Evolutionary conservation across 2,797 vertebrate species (phyloP), one percentile per base, ranked within the genome.

Genomic region (Neosalanx taihuensis): DNA sequence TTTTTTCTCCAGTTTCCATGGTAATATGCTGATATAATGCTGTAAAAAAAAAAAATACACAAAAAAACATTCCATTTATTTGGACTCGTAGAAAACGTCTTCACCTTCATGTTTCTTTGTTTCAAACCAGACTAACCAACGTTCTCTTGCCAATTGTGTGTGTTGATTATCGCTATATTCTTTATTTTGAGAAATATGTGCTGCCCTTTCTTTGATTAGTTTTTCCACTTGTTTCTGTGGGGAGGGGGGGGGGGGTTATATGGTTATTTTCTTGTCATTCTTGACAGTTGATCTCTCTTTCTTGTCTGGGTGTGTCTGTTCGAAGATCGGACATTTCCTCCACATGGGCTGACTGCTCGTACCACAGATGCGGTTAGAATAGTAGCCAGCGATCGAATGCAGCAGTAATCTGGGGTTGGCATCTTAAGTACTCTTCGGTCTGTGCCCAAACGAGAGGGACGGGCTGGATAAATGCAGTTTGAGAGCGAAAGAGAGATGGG

Each of bases 51-150:
- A 41, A 26, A 26, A 1, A 41, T 3, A 41, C 3, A 41, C 0
- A 41, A 10, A 41, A 41, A 41, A 88, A 90, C 90, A 91, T 91
- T 91, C 90, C 90, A 82, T 86, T 80, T 78, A 64, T 83, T 86
- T 89, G 83, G 80, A 81, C 83, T 76, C 67, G 64, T 82, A 53
- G 51, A 53, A 17, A n/a, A 71, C 79, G 69, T 46, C 31, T 5
- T 20, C 29, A 72, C 85, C 63, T 83, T 79, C 80, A 86, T 75
- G 78, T 87, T 75, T 26, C 23, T 26, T 41, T 41, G 37, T 41
- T 41, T 85, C 51, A 46, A 70, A 66, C 73, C 81, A 41, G 37
- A 41, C 35, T 41, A 41, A 41, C 69, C 66, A 67, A 68, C 78
- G 79, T 86, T 85, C 76, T 80, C 69, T 85, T 88, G 83, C 86